These are phyloP conservation scores for Anastatus disparis DNA, from an alignment of 1,140 invertebrate species.

Conservation along the genomic window DNA sequence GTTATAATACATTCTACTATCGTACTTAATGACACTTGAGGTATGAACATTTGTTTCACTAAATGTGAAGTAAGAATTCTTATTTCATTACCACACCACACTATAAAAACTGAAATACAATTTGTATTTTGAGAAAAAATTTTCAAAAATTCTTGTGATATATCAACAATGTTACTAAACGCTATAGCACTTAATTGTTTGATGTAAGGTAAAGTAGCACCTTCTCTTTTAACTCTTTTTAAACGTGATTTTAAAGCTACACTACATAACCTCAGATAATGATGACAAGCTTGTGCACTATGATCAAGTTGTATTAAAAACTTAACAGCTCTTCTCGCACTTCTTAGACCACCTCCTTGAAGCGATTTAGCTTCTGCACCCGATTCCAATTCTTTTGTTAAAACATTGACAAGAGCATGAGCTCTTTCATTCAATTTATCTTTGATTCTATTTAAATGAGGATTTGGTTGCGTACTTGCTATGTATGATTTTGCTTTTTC, in stretches of 20 bases:
- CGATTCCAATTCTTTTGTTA: slow-evolving; percentile 89
- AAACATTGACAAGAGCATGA: slow-evolving; percentile 82
- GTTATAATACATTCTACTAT: slow-evolving; percentile 88
- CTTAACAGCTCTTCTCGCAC: slow-evolving; percentile 84
- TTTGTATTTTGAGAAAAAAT: slow-evolving; percentile 81
- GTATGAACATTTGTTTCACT: slow-evolving; percentile 91
- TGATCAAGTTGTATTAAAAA: slow-evolving; percentile 89
- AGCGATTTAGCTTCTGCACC: slow-evolving; percentile 85
- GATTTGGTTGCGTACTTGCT: slow-evolving; percentile 56
- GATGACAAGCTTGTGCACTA: slow-evolving; percentile 81
- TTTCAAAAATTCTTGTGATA: slow-evolving; percentile 85
- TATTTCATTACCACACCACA: slow-evolving; percentile 91
- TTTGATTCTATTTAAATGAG: slow-evolving; percentile 59
- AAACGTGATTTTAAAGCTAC: slow-evolving; percentile 84
- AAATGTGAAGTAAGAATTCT: slow-evolving; percentile 84
- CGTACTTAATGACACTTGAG: slow-evolving; percentile 84
- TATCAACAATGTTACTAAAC: slow-evolving; percentile 88
- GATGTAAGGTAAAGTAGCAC: slow-evolving; percentile 86
- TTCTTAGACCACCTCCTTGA: slow-evolving; percentile 87
- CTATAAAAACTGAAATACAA: slow-evolving; percentile 82
- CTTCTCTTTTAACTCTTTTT: slow-evolving; percentile 88
- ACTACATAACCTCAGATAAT: slow-evolving; percentile 88
- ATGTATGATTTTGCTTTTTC: slow-evolving; percentile 77
- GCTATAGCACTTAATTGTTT: slow-evolving; percentile 87
- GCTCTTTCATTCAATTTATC: slow-evolving; percentile 72